Conservation (phyloP, 2,113 vertebrate species). For the Ptychochromis oligacanthus region DNA sequence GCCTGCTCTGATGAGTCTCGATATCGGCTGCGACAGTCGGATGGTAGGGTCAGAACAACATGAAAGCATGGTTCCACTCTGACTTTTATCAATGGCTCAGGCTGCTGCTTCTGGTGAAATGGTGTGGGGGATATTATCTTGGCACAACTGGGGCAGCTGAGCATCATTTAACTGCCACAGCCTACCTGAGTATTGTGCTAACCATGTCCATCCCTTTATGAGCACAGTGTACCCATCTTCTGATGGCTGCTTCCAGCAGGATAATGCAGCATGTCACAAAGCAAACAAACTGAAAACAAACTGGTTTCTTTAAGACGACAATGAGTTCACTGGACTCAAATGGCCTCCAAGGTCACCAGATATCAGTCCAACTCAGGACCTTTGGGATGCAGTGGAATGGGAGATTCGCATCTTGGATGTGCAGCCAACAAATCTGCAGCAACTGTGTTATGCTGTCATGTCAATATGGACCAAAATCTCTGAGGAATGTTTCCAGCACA, state of each 20-base stretch:
- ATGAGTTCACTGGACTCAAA: background rate
- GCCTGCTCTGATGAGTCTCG: background rate
- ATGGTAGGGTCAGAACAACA: too few relatives aligned
- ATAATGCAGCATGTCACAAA: background rate
- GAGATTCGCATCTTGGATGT: background rate
- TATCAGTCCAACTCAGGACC: background rate
- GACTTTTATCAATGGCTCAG: background rate
- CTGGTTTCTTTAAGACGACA: accelerated
- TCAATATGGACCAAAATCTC: too few relatives aligned
- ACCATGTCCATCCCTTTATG: background rate
- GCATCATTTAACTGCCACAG: background rate
- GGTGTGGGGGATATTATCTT: background rate
- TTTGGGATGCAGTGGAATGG: background rate
- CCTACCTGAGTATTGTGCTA: background rate
- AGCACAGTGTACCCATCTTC: background rate
- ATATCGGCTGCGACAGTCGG: too few relatives aligned
- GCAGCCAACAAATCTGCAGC: background rate
- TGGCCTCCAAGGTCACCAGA: background rate
- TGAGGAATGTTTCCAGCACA: too few relatives aligned
- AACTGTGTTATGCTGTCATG: too few relatives aligned
- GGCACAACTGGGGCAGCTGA: background rate
- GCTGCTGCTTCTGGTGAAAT: background rate
- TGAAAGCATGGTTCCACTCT: background rate
- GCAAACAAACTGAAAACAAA: too few relatives aligned
- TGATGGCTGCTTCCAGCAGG: background rate